phyloP scores from a whole-genome alignment of 2,113 vertebrate species.

The Colossoma macropomum region DNA sequence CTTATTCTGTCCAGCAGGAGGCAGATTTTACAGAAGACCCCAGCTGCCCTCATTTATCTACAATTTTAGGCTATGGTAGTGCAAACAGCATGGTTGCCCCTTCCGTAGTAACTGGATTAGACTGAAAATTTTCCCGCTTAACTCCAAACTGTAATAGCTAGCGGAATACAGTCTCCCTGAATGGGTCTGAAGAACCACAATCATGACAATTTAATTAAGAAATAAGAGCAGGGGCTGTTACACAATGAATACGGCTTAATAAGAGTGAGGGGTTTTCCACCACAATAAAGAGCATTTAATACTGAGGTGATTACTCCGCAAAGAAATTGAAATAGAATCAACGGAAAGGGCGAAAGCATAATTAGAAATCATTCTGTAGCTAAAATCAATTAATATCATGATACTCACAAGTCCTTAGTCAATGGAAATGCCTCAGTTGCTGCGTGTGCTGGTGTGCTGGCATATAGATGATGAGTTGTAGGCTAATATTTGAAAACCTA shows the following conservation, averaged over 20 bases:
- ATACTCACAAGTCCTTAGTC: not conserved
- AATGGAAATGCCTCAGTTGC: not conserved
- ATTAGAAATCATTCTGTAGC: not conserved
- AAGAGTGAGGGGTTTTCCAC: not conserved
- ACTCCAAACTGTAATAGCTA: not conserved
- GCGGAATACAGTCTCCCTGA: slow-evolving; percentile 2
- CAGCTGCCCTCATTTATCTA: too few species aligned
- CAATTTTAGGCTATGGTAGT: not conserved
- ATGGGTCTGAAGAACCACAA: slow-evolving; percentile 13
- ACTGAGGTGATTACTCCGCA: not conserved
- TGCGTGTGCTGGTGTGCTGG: not conserved
- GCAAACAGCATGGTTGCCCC: not conserved
- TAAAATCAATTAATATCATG: not conserved
- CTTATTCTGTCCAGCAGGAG: slow-evolving; percentile 2
- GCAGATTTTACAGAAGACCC: slow-evolving; percentile 2
- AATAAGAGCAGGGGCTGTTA: not conserved
- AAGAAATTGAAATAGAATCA: slow-evolving; percentile 17
- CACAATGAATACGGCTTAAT: slow-evolving; percentile 5
- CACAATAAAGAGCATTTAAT: slow-evolving; percentile 14
- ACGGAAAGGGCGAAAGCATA: not conserved
- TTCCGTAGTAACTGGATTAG: not conserved
- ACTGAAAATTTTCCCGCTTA: not conserved
- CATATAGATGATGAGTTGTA: not conserved
- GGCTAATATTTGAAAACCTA: not conserved
- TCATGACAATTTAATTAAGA: slow-evolving; percentile 26